Percentiles rank a stretch among this genome's conserved stretches.
Conservation (phyloP, 2,888 invertebrate genomes). For the Nasonovia ribisnigri region DNA sequence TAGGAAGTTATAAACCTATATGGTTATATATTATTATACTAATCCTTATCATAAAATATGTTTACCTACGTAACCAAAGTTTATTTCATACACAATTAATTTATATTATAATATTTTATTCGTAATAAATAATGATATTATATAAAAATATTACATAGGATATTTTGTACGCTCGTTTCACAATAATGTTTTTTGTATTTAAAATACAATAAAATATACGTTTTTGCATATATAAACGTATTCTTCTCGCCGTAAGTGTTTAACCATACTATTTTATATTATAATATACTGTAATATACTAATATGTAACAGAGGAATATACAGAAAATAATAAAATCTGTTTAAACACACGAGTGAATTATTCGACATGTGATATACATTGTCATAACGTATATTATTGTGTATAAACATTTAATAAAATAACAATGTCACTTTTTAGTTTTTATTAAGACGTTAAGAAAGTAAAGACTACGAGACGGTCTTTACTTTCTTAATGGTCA, state of each 20-base stretch:
- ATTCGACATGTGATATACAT: background rate
- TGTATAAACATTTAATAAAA: background rate
- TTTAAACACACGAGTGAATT: background rate
- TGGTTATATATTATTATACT: background rate
- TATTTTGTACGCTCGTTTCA: background rate
- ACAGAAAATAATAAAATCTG: background rate
- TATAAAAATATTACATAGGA: background rate
- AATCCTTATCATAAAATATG: background rate
- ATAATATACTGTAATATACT: background rate
- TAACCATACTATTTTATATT: background rate
- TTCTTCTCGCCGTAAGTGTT: background rate
- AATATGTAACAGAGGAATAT: background rate
- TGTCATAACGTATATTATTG: background rate
- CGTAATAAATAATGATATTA: background rate
- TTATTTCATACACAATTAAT: background rate
- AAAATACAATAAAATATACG: conserved; percentile 6
- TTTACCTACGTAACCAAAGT: background rate
- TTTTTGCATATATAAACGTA: background rate
- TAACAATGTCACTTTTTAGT: background rate
- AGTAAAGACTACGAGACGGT: background rate
- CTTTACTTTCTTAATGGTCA: background rate
- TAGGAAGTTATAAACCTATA: background rate
- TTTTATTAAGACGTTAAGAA: background rate
- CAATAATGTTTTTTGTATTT: conserved; percentile 22
- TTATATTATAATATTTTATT: background rate